Base-by-base conservation (phyloP, 2,797 vertebrate species). In the Tragopan temminckii region DNA sequence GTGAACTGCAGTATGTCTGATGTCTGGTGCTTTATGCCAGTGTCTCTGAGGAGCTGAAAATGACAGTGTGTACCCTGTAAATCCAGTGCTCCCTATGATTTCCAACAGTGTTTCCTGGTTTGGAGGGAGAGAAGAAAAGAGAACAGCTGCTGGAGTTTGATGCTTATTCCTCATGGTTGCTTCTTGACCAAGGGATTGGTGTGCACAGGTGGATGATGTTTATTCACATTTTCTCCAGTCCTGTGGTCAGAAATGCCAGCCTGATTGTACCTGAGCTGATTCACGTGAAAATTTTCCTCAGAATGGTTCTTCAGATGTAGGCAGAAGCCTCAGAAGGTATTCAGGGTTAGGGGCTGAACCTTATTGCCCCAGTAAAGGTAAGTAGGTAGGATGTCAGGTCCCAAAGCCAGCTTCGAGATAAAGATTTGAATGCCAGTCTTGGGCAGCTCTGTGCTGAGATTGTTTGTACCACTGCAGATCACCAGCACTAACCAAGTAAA, bases 141-240 rank as follows among this genome's bases (percentile, higher is more conserved):
- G 38, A 25, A 21, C 35, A 50, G 46, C 35, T 31, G 13, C 13
- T 52, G 59, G 35, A 40, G 14, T 53, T 29, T 13, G 48, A 40
- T 29, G 21, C 48, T 17, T 38, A 15, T 9, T 31, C 27, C 20
- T 13, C 20, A 18, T 25, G 31, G 19, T 16, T 53, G 27, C 29
- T 53, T 38, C 35, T 29, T 36, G 70, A 61, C 68, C 40, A 6
- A 74, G 33, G 43, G 63, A 12, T 23, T 2, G 0, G 8, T 38
- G n/a, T 29, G 14, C 5, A 1, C 0, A 0, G 13, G 10, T 29
- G 13, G 55, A 25, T 69, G 40, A 13, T 59, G 29, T 57, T 64
- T 8, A 5, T 14, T 46, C 31, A 33, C 8, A 11, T 59, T 23
- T 82, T 63, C 43, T 62, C 68, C 27, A 43, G 52, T 5, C 15